Evolutionary conservation across 2,113 vertebrate genomes (phyloP).

Genomic region (Entosphenus tridentatus): DNA sequence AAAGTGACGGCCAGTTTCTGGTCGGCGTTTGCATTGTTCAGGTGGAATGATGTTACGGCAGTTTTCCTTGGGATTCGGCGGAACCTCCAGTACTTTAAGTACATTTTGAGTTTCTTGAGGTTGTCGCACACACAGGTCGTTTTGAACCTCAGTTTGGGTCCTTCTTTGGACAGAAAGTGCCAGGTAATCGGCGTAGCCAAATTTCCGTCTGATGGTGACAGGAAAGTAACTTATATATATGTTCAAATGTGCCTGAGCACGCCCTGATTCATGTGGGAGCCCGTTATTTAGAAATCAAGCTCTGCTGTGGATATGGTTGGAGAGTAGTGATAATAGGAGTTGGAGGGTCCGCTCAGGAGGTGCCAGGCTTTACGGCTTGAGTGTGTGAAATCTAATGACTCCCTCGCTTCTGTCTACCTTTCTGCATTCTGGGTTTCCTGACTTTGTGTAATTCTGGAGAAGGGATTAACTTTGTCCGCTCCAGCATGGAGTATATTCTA

Average conservation of each 20-base stretch:
- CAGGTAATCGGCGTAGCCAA: not conserved
- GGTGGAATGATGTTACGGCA: not conserved
- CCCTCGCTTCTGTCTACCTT: too few species aligned
- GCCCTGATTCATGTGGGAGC: not conserved
- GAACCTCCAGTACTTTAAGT: not conserved
- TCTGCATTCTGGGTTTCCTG: too few species aligned
- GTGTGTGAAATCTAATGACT: too few species aligned
- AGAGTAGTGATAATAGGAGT: not conserved
- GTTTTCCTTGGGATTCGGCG: not conserved
- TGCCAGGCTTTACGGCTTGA: too few species aligned
- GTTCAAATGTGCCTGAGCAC: not conserved
- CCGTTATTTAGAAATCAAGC: not conserved
- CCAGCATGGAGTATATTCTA: too few species aligned
- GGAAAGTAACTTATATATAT: not conserved
- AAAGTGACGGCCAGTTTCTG: not conserved
- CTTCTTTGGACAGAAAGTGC: not conserved
- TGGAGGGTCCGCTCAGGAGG: not conserved
- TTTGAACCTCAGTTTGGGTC: not conserved
- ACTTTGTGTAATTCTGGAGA: too few species aligned
- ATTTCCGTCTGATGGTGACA: conserved; percentile 1
- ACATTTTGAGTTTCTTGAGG: not conserved
- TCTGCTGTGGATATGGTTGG: not conserved
- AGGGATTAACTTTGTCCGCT: too few species aligned
- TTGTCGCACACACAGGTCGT: not conserved
- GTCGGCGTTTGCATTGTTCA: not conserved